These are phyloP conservation scores for Amiota minor DNA, from an alignment of 2,888 invertebrate genomes.

Conservation along the genomic window DNA sequence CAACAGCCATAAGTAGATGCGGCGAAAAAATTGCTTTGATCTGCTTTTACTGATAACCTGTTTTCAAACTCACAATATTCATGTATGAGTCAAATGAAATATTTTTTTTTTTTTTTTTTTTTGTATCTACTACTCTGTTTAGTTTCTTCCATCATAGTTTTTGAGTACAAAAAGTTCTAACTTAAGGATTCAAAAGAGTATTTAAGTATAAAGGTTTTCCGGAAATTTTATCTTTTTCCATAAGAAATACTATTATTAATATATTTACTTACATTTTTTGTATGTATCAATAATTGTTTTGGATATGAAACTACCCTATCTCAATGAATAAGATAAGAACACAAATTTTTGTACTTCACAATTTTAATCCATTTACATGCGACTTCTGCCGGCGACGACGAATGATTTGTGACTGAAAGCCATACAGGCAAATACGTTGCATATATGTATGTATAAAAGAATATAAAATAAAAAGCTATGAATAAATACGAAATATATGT, in stretches of 20 bases:
- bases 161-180: no score
- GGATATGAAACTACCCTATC: not conserved
- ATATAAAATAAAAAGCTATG: no score
- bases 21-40: not conserved
- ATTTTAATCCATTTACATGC: not conserved
- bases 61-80: not conserved
- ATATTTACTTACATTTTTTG: conserved; percentile 19
- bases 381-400: conserved; percentile 9
- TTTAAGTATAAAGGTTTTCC: no score
- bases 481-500: not conserved
- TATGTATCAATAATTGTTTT: conserved; percentile 2
- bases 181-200: no score
- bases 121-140: no score
- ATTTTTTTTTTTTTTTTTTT: no score
- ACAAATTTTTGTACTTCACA: not conserved
- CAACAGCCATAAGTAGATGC: not conserved
- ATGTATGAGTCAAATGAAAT: no score
- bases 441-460: not conserved
- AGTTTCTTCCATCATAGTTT: no score
- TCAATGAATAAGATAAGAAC: not conserved
- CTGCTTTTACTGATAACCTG: conserved; percentile 15
- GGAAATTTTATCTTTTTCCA: no score
- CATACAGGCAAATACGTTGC: conserved; percentile 12
- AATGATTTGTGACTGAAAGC: conserved; percentile 10
- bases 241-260: not conserved